phyloP scores from a whole-genome alignment of 1,140 invertebrate genomes.

The Drepana arcuata region DNA sequence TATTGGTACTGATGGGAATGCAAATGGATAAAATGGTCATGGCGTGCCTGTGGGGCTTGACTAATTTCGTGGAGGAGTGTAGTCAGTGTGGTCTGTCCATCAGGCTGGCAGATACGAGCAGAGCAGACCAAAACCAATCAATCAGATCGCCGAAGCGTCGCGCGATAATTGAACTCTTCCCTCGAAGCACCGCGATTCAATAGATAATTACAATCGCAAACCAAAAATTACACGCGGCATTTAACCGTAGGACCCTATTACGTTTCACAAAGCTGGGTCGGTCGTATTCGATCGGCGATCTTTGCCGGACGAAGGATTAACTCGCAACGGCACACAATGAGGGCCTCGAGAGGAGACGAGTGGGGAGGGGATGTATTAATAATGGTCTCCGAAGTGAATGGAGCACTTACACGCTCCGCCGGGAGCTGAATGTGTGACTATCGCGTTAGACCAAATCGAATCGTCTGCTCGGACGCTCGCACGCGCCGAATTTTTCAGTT shows the following conservation, averaged over 20 bases:
- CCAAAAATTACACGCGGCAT: conserved; percentile 61
- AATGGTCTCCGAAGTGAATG: conserved; percentile 56
- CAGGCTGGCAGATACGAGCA: conserved; percentile 48
- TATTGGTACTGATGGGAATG: neutral
- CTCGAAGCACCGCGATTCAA: conserved; percentile 45
- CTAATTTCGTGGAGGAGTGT: conserved; percentile 39
- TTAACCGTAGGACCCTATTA: conserved; percentile 56
- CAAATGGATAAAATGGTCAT: neutral
- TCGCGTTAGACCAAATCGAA: conserved; percentile 63
- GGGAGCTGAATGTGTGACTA: conserved; percentile 64
- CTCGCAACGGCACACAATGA: conserved; percentile 48
- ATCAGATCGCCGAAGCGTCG: conserved; percentile 53
- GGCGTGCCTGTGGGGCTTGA: conserved; percentile 20
- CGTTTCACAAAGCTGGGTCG: conserved; percentile 47
- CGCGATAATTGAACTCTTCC: conserved; percentile 63
- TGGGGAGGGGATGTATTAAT: conserved; percentile 57
- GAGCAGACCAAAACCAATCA: conserved; percentile 58
- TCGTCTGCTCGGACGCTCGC: conserved; percentile 39
- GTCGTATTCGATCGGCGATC: conserved; percentile 47
- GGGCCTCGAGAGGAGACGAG: conserved; percentile 39
- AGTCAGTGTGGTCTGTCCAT: conserved; percentile 42
- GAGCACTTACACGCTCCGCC: conserved; percentile 59
- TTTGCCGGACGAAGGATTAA: conserved; percentile 54
- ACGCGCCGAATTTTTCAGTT: conserved; percentile 55
- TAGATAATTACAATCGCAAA: conserved; percentile 66